Evolutionary conservation across 37 sponge, comb jelly and placozoan species (phyloP), one percentile per base, ranked within the genome.

Genomic region (Bolinopsis microptera): DNA sequence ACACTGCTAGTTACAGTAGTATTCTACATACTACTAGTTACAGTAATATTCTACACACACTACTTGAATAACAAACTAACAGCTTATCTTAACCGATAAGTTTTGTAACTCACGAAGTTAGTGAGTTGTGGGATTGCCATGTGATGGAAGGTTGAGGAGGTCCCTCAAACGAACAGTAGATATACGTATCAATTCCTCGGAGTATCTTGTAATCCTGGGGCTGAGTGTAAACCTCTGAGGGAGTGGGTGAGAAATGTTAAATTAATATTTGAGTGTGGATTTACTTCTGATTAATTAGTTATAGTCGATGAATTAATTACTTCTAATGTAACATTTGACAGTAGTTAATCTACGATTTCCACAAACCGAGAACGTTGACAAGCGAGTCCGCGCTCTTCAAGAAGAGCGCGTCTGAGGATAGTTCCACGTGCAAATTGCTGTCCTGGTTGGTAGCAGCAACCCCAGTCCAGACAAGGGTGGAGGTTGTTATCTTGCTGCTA

Each of bases 161-260:
- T 23, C 75, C 75, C 25, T 72, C 75, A 72, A 72, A 72, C 22
- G 75, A n/a, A 72, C 75, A 72, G 61, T 48, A 48, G 61, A 48
- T 48, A 13, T 48, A 48, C 9, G 61, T 48, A 48, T 48, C 61
- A 13, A 48, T 48, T 18, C 61, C 13, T 48, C 61, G 5, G 9
- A 48, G 13, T 5, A 48, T 48, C 61, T 48, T 48, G 61, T 48
- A 48, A 13, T 48, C 61, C 13, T 48, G 61, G 61, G 61, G 61
- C 61, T 48, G 61, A 13, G 61, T 48, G 61, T 48, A 48, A 48
- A 48, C 61, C 61, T 48, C 61, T 48, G 61, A 5, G 13, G 13
- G 61, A n/a, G n/a, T n/a, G n/a, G n/a, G n/a, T n/a, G n/a, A n/a
- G n/a, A n/a, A n/a, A n/a, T n/a, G n/a, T n/a, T n/a, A n/a, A n/a